Conservation (phyloP, 2,888 invertebrate genomes). For the Leptinotarsa juncta region DNA sequence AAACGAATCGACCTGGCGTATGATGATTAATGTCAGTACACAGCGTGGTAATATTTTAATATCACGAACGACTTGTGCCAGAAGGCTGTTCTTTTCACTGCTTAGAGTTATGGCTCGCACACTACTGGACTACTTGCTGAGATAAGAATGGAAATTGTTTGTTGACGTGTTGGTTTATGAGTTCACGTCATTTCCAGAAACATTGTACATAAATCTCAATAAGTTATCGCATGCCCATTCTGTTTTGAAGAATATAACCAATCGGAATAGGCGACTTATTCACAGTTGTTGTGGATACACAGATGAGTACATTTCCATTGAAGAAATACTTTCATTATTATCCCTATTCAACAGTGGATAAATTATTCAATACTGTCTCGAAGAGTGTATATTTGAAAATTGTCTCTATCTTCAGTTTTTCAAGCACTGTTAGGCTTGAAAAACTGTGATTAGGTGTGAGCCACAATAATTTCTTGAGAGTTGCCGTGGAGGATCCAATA, state of each 20-base stretch:
- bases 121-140: constrained; percentile 14
- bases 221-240: not conserved
- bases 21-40: constrained; percentile 4
- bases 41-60: constrained; percentile 17
- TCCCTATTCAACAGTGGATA: too few species aligned
- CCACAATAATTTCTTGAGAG: too few species aligned
- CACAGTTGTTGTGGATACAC: too few species aligned
- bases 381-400: too few species aligned
- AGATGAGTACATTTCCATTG: too few species aligned
- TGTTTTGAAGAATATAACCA: not conserved
- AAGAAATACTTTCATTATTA: too few species aligned
- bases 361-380: too few species aligned
- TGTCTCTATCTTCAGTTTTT: too few species aligned
- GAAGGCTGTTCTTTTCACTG: constrained; percentile 11
- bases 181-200: constrained; percentile 16
- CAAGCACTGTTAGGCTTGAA: too few species aligned
- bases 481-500: too few species aligned
- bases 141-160: constrained; percentile 28
- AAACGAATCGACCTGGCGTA: constrained; percentile 26
- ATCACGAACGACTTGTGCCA: constrained; percentile 15
- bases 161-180: constrained; percentile 23
- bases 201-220: not conserved
- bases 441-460: too few species aligned
- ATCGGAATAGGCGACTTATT: not conserved
- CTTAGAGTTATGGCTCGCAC: constrained; percentile 22